These are phyloP conservation scores for Rhagoletis pomonella DNA, from an alignment of 1,140 invertebrate genomes.

Conservation along the genomic window DNA sequence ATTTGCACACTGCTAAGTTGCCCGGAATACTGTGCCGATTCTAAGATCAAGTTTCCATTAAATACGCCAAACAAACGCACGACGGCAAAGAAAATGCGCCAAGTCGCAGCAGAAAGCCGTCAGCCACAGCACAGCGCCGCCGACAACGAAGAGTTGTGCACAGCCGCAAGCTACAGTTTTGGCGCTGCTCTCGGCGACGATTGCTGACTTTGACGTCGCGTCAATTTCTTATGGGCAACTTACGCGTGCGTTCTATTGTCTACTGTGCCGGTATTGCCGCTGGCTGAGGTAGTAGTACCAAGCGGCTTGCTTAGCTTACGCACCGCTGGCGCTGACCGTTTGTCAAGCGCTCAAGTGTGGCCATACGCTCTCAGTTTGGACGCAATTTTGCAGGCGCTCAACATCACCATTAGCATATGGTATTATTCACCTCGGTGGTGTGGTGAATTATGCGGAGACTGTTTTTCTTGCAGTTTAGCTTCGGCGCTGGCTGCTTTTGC, in stretches of 20 bases:
- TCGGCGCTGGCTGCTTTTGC: neutral
- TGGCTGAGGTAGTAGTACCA: neutral
- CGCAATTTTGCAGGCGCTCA: constrained; percentile 59
- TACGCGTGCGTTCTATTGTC: constrained; percentile 41
- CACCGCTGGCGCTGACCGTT: neutral
- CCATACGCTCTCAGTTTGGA: constrained; percentile 62
- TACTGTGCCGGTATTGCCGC: constrained; percentile 58
- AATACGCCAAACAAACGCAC: constrained; percentile 68
- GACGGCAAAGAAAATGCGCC: constrained; percentile 57
- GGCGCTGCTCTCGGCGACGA: neutral
- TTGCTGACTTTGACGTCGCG: neutral
- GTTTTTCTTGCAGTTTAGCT: neutral
- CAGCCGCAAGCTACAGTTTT: neutral
- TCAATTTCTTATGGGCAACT: neutral
- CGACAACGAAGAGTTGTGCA: neutral
- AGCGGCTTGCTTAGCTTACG: neutral
- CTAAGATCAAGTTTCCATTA: constrained; percentile 71
- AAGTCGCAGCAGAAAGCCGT: neutral
- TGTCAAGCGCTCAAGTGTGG: constrained; percentile 67
- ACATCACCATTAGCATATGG: neutral
- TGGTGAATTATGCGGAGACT: constrained; percentile 19
- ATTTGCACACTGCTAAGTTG: constrained; percentile 71
- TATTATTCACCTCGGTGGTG: neutral
- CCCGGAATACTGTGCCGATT: constrained; percentile 74
- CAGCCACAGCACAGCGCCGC: neutral